Conservation (phyloP, 2,888 invertebrate species). For the Vesta saturnalis region DNA sequence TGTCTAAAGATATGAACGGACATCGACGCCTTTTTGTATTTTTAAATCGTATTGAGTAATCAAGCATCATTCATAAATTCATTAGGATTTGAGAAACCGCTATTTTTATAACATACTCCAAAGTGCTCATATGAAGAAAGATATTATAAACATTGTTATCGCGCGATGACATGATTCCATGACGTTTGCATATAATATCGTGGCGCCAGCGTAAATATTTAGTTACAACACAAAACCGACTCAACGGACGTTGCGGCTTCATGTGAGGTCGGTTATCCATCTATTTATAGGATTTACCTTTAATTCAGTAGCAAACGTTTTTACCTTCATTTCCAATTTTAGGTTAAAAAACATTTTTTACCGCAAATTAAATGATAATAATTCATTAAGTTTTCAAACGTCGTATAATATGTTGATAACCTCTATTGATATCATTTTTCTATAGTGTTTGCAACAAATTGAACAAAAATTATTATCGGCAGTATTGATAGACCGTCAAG, state of each 20-base stretch:
- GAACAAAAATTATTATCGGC: background rate
- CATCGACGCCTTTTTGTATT: background rate
- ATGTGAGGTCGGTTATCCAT: slow-evolving; percentile 37
- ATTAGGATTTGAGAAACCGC: background rate
- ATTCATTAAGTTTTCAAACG: too few species aligned
- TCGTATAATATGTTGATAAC: slow-evolving; percentile 9
- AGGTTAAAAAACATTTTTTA: background rate
- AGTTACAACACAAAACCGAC: slow-evolving; percentile 41
- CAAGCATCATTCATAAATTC: slow-evolving; percentile 24
- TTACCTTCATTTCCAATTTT: background rate
- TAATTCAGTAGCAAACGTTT: slow-evolving; percentile 22
- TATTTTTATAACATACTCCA: slow-evolving; percentile 4
- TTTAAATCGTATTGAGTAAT: slow-evolving; percentile 16
- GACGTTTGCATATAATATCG: slow-evolving; percentile 51
- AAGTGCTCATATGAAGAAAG: slow-evolving; percentile 28
- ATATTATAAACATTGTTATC: slow-evolving; percentile 41
- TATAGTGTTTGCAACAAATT: slow-evolving; percentile 6
- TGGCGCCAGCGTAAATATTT: slow-evolving; percentile 56
- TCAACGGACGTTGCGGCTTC: slow-evolving; percentile 34
- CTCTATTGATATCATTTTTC: slow-evolving; percentile 7
- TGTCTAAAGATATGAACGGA: slow-evolving; percentile 7
- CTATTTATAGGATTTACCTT: slow-evolving; percentile 35
- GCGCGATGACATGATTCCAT: slow-evolving; percentile 45
- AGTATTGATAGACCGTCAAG: background rate
- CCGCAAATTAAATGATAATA: too few species aligned